Conservation (phyloP, 2,888 invertebrate genomes). For the Tipula vernalis region DNA sequence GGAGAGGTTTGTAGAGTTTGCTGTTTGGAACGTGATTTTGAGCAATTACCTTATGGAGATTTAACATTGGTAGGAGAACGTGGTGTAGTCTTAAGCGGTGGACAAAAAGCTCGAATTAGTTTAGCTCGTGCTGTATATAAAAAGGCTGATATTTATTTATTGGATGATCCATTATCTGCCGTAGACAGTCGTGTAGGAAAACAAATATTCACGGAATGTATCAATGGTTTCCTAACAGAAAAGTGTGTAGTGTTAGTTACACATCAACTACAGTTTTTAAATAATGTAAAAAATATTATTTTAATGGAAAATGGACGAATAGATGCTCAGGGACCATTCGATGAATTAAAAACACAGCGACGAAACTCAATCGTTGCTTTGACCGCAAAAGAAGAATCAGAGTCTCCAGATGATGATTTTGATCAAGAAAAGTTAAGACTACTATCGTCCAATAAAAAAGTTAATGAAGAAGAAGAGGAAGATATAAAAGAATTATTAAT, state of each 20-base stretch:
- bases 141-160: conserved; percentile 58
- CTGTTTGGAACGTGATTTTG: conserved; percentile 50
- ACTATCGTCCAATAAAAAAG: background rate
- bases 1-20: conserved; percentile 44
- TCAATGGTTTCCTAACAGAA: conserved; percentile 42
- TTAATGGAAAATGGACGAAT: conserved; percentile 39
- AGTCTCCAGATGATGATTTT: background rate
- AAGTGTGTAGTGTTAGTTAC: conserved; percentile 62
- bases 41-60: conserved; percentile 43
- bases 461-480: conserved; percentile 33
- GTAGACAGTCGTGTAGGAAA: conserved; percentile 67
- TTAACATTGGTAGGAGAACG: conserved; percentile 47
- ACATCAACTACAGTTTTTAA: conserved; percentile 51
- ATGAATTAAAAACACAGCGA: conserved; percentile 40
- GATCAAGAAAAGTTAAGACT: conserved; percentile 19
- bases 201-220: conserved; percentile 61
- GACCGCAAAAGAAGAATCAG: conserved; percentile 23
- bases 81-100: conserved; percentile 59
- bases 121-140: conserved; percentile 64
- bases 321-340: conserved; percentile 31
- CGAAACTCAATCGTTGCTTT: conserved; percentile 37
- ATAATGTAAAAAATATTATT: conserved; percentile 41
- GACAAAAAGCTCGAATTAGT: conserved; percentile 64
- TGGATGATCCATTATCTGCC: conserved; percentile 68
- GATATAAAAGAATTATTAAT: conserved; percentile 44